Base-by-base conservation (phyloP, 2,113 vertebrate genomes). In the Kryptolebias marmoratus region DNA sequence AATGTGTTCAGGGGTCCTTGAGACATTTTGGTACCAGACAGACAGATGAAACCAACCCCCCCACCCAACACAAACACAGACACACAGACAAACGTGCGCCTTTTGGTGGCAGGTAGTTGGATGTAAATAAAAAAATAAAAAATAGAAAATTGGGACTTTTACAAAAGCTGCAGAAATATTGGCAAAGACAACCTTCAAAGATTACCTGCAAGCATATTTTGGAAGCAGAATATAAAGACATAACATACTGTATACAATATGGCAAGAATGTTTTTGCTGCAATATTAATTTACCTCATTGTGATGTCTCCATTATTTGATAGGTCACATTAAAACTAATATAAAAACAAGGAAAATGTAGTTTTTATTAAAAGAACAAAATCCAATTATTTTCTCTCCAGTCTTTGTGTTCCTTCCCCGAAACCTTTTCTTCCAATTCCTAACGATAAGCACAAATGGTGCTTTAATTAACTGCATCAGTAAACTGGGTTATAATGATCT, bases 381-480 rank as follows among this genome's bases (percentile, higher is more conserved):
- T 45, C 39, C 11, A 22, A n/a, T 42, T 22, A 60, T 44, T 11
- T 62, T 27, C 0, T 60, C 50, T 28, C 28, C 0, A 14, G 12
- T 65, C 47, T 27, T 55, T 53, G 27, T 81, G 45, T 18, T 39
- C 4, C 31, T 47, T 74, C 7, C 36, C 36, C 2, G 15, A 47
- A 62, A 61, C 64, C 49, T 47, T 11, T 27, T 44, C 42, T 47
- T 48, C 63, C 44, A 47, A 18, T 64, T 64, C 71, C 55, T 49
- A 13, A 28, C 54, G 62, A 68, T 64, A 44, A 52, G 45, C 49
- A 52, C 11, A 59, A 53, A 67, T 73, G n/a, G 7, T 60, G 50
- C 16, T 77, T 67, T 81, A 18, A 65, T 56, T 71, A 65, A 71
- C 49, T 78, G 47, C 62, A 68, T 49, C 32, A 1, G n/a, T 49